These are phyloP conservation scores for Synergus umbraculus DNA, from an alignment of 2,888 invertebrate genomes.

Conservation along the genomic window DNA sequence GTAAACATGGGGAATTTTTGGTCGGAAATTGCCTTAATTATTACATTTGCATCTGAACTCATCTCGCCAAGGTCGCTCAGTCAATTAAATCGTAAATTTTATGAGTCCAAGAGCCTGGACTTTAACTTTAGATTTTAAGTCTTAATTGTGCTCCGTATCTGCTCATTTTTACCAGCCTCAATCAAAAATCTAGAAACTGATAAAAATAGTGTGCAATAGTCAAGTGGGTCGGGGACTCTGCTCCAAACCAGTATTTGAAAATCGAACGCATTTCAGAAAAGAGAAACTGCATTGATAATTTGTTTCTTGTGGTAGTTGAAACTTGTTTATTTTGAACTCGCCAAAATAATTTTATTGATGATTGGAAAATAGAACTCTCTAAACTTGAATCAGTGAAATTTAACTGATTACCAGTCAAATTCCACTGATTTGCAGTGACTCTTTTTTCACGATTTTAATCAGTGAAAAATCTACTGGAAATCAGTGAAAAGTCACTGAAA, in stretches of 20 bases:
- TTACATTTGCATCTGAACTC: neutral
- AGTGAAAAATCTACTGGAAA: too few relatives aligned
- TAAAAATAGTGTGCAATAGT: neutral
- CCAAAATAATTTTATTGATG: too few relatives aligned
- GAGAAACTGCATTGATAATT: neutral
- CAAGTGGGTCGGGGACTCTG: slow-evolving; percentile 3
- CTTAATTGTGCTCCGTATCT: neutral
- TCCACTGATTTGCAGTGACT: too few relatives aligned
- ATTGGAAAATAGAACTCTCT: too few relatives aligned
- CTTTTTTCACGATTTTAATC: too few relatives aligned
- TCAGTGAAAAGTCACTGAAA: too few relatives aligned
- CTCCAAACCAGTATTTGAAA: neutral
- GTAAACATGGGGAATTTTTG: slow-evolving; percentile 19
- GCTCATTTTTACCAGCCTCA: neutral
- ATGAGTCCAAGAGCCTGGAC: neutral
- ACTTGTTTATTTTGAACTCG: too few relatives aligned
- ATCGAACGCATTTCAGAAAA: neutral
- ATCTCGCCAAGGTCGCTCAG: slow-evolving; percentile 5
- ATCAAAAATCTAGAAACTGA: neutral
- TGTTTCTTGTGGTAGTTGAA: neutral
- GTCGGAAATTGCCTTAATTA: slow-evolving; percentile 15
- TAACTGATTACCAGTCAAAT: too few relatives aligned
- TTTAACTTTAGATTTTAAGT: neutral
- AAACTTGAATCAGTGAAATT: too few relatives aligned
- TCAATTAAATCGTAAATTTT: slow-evolving; percentile 21